These are phyloP conservation scores for Cephus cinctus DNA, from an alignment of 1,140 invertebrate genomes.

Conservation along the genomic window DNA sequence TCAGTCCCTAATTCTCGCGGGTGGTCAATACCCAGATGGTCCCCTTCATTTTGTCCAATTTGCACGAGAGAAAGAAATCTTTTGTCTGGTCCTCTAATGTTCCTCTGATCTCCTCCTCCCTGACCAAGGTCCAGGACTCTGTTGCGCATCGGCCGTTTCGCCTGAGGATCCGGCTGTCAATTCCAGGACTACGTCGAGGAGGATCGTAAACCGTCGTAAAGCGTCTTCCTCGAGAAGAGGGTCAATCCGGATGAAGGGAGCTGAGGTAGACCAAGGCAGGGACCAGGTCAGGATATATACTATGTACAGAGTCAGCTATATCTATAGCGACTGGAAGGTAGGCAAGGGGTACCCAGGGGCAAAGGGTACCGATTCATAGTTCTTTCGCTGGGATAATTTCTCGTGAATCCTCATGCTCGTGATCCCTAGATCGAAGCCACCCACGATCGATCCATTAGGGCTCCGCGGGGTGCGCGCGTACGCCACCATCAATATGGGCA, in stretches of 20 bases:
- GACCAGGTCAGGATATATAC: too few relatives aligned
- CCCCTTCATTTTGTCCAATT: conserved; percentile 16
- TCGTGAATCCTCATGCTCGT: too few relatives aligned
- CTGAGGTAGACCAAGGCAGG: too few relatives aligned
- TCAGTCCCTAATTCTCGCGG: conserved; percentile 5
- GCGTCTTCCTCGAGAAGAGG: too few relatives aligned
- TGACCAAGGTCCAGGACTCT: neutral
- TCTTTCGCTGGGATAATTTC: too few relatives aligned
- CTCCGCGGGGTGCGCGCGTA: conserved; percentile 37
- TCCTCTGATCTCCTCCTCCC: neutral
- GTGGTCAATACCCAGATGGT: conserved; percentile 13
- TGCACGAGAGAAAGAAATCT: conserved; percentile 5
- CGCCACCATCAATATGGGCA: conserved; percentile 39
- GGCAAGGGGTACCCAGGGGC: too few relatives aligned
- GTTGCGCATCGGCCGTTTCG: conserved; percentile 21
- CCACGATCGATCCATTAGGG: conserved; percentile 47
- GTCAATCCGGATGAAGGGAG: too few relatives aligned
- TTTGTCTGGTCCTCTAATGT: neutral
- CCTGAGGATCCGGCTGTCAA: conserved; percentile 23
- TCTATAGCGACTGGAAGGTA: too few relatives aligned
- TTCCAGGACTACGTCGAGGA: too few relatives aligned
- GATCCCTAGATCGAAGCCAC: conserved; percentile 27
- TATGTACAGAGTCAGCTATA: too few relatives aligned
- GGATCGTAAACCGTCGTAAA: too few relatives aligned
- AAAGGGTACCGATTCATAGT: too few relatives aligned